These are phyloP conservation scores for Falco novaeseelandiae DNA, from an alignment of 2,797 vertebrate genomes.

Conservation along the genomic window DNA sequence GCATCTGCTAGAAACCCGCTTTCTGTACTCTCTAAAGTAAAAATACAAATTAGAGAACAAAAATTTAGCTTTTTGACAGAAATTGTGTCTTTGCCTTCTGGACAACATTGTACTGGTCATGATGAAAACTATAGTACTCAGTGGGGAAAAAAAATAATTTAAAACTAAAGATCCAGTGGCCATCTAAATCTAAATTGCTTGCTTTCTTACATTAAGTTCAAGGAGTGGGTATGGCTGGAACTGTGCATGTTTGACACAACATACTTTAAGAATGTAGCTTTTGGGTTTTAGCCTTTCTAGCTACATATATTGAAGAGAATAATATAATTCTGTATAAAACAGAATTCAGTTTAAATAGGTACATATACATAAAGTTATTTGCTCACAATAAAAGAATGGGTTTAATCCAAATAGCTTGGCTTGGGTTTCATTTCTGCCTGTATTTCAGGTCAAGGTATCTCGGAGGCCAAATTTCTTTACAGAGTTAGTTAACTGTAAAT, in stretches of 20 bases:
- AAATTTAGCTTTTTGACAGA: background rate
- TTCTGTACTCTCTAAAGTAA: constrained; percentile 14
- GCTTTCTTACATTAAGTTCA: constrained; percentile 29
- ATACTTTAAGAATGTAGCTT: background rate
- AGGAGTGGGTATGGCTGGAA: background rate
- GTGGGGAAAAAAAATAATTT: background rate
- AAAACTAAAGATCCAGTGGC: background rate
- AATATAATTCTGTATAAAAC: background rate
- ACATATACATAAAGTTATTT: constrained; percentile 9
- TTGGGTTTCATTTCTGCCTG: background rate
- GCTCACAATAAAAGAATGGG: background rate
- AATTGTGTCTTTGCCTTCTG: constrained; percentile 3
- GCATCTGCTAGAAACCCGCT: constrained; percentile 18
- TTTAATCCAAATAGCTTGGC: constrained; percentile 5
- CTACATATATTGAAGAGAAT: background rate
- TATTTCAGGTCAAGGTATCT: background rate
- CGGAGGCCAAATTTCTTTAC: background rate
- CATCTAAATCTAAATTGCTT: constrained; percentile 6
- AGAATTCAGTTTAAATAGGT: background rate
- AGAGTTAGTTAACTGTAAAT: background rate
- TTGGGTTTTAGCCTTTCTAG: background rate
- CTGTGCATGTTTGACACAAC: background rate
- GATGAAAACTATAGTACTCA: constrained; percentile 31
- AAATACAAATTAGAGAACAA: background rate
- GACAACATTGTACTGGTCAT: background rate